These are phyloP conservation scores for Adineta ricciae DNA, from an alignment of 2,888 invertebrate genomes.

Conservation along the genomic window DNA sequence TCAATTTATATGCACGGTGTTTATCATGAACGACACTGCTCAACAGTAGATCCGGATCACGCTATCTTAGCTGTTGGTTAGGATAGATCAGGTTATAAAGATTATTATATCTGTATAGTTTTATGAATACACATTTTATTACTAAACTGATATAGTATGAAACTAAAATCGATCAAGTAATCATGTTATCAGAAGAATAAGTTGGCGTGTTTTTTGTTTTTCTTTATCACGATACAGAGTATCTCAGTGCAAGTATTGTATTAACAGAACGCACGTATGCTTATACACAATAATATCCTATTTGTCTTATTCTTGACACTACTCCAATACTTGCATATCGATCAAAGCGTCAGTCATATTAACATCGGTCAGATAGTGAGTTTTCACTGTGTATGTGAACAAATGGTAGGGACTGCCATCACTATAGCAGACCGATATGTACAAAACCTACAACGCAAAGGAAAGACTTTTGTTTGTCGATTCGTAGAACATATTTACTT, in stretches of 20 bases:
- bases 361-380: not conserved
- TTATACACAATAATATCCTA: too few species aligned
- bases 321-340: not conserved
- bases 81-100: conserved; percentile 34
- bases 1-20: conserved; percentile 36
- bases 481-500: not conserved
- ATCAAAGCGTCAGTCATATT: not conserved
- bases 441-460: not conserved
- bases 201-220: too few species aligned
- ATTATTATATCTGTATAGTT: conserved; percentile 37
- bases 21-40: conserved; percentile 36
- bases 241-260: too few species aligned
- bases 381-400: not conserved
- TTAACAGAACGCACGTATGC: too few species aligned
- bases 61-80: conserved; percentile 37
- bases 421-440: not conserved
- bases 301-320: too few species aligned
- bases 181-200: too few species aligned
- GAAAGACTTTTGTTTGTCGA: not conserved
- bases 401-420: not conserved
- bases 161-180: too few species aligned
- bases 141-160: too few species aligned
- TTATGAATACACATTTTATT: too few species aligned
- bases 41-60: conserved; percentile 30
- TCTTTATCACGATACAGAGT: too few species aligned